These are phyloP conservation scores for Cyprinella venusta DNA, from an alignment of 2,797 vertebrate genomes.

Conservation along the genomic window DNA sequence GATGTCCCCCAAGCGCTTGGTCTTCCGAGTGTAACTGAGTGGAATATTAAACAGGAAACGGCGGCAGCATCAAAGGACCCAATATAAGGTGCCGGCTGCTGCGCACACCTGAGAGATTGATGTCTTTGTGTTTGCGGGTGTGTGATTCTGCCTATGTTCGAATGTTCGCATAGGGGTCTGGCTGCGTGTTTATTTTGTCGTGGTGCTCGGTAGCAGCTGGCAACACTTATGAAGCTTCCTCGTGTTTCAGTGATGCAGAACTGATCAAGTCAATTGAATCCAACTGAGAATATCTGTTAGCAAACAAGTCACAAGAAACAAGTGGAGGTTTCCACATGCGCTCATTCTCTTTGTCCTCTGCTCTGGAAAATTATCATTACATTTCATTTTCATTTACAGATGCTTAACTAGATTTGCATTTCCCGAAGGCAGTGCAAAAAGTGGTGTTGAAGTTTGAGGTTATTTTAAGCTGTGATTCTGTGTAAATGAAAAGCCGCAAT, in stretches of 20 bases:
- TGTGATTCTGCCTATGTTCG: slow-evolving; percentile 11
- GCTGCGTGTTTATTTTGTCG: slow-evolving; percentile 23
- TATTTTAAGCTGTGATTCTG: slow-evolving; percentile 7
- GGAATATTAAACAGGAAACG: slow-evolving; percentile 57
- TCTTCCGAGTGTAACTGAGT: slow-evolving; percentile 45
- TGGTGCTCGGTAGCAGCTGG: slow-evolving; percentile 21
- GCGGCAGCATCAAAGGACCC: slow-evolving; percentile 48
- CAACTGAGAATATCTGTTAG: slow-evolving; percentile 24
- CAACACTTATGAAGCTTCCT: slow-evolving; percentile 31
- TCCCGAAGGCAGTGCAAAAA: background rate
- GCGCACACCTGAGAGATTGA: slow-evolving; percentile 29
- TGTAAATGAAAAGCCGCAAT: background rate
- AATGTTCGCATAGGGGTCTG: slow-evolving; percentile 14
- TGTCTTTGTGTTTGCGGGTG: slow-evolving; percentile 32
- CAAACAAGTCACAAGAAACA: slow-evolving; percentile 32
- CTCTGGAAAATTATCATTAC: background rate
- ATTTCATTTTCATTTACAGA: slow-evolving; percentile 33
- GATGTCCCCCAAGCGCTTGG: slow-evolving; percentile 53
- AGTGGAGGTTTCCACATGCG: slow-evolving; percentile 20
- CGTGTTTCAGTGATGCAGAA: slow-evolving; percentile 28
- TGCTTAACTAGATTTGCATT: slow-evolving; percentile 35
- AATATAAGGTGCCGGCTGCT: slow-evolving; percentile 36
- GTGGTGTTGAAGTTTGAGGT: background rate
- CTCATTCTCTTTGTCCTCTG: slow-evolving; percentile 18
- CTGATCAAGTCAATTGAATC: slow-evolving; percentile 35